Evolutionary conservation across 1,140 invertebrate genomes (phyloP).

Genomic region (Eulimnadia texana): DNA sequence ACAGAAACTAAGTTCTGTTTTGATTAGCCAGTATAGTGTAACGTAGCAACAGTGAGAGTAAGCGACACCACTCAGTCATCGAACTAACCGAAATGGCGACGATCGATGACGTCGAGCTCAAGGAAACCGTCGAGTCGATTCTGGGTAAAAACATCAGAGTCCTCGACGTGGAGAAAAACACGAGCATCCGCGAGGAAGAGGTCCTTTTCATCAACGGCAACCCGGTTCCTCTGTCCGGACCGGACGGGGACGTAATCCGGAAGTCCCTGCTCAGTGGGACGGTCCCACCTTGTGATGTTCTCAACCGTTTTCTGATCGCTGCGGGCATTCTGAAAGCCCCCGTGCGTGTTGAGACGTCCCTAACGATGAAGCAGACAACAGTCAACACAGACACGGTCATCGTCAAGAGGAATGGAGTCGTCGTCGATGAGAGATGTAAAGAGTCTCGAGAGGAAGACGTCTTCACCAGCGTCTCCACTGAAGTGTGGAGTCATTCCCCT

Average conservation of each 20-base stretch:
- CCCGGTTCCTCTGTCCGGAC: conserved; percentile 48
- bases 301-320: conserved; percentile 52
- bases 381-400: conserved; percentile 48
- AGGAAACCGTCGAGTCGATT: conserved; percentile 59
- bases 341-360: conserved; percentile 54
- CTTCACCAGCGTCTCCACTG: conserved; percentile 28
- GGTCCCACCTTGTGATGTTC: conserved; percentile 48
- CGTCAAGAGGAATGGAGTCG: conserved; percentile 47
- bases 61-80: not conserved
- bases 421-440: conserved; percentile 52
- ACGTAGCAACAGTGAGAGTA: not conserved
- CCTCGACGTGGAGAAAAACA: conserved; percentile 58
- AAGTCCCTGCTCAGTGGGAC: conserved; percentile 50
- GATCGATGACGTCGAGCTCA: conserved; percentile 58
- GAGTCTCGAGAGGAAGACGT: conserved; percentile 45
- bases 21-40: not conserved
- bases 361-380: conserved; percentile 54
- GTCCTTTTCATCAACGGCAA: conserved; percentile 57
- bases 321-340: conserved; percentile 50
- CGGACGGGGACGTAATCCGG: conserved; percentile 51
- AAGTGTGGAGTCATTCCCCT: conserved; percentile 25
- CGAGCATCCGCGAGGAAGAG: conserved; percentile 53
- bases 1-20: not conserved
- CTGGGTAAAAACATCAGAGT: conserved; percentile 57
- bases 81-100: conserved; percentile 19